Evolutionary conservation across 2,888 invertebrate species (phyloP).

Genomic region (Dermolepida albohirtum): DNA sequence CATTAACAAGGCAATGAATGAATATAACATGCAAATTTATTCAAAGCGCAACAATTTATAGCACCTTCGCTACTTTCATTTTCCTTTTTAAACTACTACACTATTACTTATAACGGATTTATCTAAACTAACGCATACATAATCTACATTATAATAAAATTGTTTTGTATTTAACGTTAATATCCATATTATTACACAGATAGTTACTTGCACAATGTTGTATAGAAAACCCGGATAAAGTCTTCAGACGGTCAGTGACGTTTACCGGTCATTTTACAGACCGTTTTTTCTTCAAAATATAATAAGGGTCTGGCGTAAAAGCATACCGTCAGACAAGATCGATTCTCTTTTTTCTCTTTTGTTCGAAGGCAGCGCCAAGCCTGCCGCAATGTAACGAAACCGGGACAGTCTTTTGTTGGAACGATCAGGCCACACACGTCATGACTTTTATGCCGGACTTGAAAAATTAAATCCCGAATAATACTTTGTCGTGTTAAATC

Average conservation of each 20-base stretch:
- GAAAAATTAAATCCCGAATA: constrained; percentile 28
- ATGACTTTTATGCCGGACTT: constrained; percentile 14
- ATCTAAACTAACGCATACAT: no score
- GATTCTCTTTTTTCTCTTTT: constrained; percentile 26
- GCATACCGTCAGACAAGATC: constrained; percentile 24
- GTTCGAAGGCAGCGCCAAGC: constrained; percentile 22
- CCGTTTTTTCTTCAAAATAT: constrained; percentile 27
- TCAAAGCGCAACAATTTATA: no score
- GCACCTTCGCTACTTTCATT: no score
- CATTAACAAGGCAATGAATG: no score
- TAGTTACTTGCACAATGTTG: no score
- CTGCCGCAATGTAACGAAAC: constrained; percentile 27
- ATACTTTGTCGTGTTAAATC: constrained; percentile 33
- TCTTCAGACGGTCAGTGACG: constrained; percentile 7
- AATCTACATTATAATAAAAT: no score
- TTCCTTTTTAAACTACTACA: no score
- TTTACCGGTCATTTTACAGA: constrained; percentile 1
- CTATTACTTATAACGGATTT: no score
- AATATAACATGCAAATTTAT: no score
- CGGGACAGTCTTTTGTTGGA: constrained; percentile 32
- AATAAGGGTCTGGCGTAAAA: constrained; percentile 18
- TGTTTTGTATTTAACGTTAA: no score
- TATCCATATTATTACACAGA: no score
- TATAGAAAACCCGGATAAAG: constrained; percentile 5
- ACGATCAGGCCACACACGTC: constrained; percentile 30